phyloP scores from a whole-genome alignment of 2,113 vertebrate species.

The Microcebus tavaratra region DNA sequence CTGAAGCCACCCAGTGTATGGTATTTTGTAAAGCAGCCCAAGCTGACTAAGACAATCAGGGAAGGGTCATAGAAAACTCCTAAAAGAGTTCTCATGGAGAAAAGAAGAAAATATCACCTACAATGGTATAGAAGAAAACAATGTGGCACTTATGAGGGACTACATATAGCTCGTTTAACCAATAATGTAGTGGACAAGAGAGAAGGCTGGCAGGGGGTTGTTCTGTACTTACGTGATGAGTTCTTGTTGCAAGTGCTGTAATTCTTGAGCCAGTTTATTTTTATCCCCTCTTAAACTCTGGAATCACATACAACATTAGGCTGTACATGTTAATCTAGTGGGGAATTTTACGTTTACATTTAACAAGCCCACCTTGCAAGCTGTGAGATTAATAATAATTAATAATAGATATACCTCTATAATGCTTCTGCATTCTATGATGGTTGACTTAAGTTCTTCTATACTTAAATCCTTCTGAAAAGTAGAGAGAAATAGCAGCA shows the following conservation, averaged over 20 bases:
- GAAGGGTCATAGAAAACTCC: background rate
- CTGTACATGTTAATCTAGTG: background rate
- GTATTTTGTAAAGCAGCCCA: background rate
- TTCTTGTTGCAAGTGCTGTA: constrained; percentile 91
- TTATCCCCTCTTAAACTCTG: constrained; percentile 88
- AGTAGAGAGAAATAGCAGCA: background rate
- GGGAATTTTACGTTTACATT: background rate
- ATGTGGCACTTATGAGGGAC: background rate
- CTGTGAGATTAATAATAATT: background rate
- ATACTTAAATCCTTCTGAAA: constrained; percentile 89
- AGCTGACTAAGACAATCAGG: background rate
- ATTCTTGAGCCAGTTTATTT: constrained; percentile 87
- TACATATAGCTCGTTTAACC: rapidly evolving
- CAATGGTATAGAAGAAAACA: background rate
- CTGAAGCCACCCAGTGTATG: background rate
- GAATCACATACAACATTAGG: constrained; percentile 36
- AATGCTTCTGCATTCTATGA: constrained; percentile 88
- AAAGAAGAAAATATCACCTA: background rate
- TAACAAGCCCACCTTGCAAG: background rate
- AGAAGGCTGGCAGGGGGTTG: rapidly evolving
- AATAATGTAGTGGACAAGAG: rapidly evolving
- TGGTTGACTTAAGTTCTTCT: constrained; percentile 87
- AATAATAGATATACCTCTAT: constrained; percentile 87
- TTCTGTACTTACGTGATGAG: constrained; percentile 86
- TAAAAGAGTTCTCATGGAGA: background rate